A percentile compares a stretch with the other conserved stretches of the same genome.
Conservation (phyloP, 2,888 invertebrate genomes). For the Drosophila nr. fundita region DNA sequence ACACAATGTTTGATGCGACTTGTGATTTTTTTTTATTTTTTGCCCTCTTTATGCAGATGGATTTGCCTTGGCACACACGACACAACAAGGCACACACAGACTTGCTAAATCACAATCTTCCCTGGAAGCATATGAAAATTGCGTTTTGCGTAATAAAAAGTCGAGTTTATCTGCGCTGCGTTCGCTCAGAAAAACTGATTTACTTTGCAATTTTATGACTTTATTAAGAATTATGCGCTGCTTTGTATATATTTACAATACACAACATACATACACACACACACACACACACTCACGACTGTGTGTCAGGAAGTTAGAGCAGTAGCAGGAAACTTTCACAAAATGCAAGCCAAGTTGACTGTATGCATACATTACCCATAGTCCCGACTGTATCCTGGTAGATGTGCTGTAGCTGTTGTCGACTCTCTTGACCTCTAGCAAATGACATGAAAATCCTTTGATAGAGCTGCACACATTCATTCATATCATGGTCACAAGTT, state of each 20-base stretch:
- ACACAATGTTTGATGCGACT: slow-evolving; percentile 67
- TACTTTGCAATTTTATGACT: slow-evolving; percentile 72
- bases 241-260: slow-evolving; percentile 71
- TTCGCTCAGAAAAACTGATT: slow-evolving; percentile 67
- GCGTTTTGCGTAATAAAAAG: slow-evolving; percentile 70
- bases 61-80: slow-evolving; percentile 43
- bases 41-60: slow-evolving; percentile 55
- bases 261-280: slow-evolving; percentile 28
- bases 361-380: slow-evolving; percentile 37
- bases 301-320: slow-evolving; percentile 44
- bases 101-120: slow-evolving; percentile 66
- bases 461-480: slow-evolving; percentile 68
- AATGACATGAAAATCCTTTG: slow-evolving; percentile 74
- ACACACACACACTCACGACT: neutral
- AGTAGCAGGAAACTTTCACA: slow-evolving; percentile 46
- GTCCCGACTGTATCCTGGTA: slow-evolving; percentile 27
- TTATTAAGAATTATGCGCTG: slow-evolving; percentile 74
- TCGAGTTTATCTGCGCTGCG: slow-evolving; percentile 63
- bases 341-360: slow-evolving; percentile 46
- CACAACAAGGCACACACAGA: slow-evolving; percentile 15
- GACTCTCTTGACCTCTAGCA: slow-evolving; percentile 68
- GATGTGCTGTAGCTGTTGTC: slow-evolving; percentile 11
- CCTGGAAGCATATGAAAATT: slow-evolving; percentile 68
- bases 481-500: slow-evolving; percentile 69
- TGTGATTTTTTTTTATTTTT: slow-evolving; percentile 42